A percentile compares a stretch with the other conserved stretches of the same genome.
Conservation (phyloP, 2,888 invertebrate species). For the Euphydryas editha region DNA sequence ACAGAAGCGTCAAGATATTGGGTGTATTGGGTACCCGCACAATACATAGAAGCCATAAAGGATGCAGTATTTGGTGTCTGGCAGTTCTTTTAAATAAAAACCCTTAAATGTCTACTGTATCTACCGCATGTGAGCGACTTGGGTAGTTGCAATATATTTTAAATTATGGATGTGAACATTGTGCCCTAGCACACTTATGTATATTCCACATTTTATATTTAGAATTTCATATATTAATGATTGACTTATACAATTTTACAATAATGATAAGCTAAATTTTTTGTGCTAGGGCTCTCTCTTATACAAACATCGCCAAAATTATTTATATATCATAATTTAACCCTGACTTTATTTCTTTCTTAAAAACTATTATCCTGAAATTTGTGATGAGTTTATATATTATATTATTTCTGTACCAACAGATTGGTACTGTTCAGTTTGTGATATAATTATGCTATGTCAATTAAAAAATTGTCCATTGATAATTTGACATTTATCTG, state of each 20-base stretch:
- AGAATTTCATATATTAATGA: slow-evolving; percentile 36
- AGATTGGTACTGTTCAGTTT: slow-evolving; percentile 56
- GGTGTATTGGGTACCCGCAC: slow-evolving; percentile 97
- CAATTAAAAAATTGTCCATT: slow-evolving; percentile 80
- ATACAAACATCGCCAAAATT: slow-evolving; percentile 24
- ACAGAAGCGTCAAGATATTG: slow-evolving; percentile 96
- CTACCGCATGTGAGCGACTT: slow-evolving; percentile 65
- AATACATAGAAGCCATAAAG: slow-evolving; percentile 95
- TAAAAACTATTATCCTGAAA: slow-evolving; percentile 16
- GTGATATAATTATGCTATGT: slow-evolving; percentile 79
- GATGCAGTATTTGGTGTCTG: slow-evolving; percentile 94
- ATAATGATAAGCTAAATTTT: slow-evolving; percentile 27
- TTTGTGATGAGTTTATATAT: slow-evolving; percentile 18
- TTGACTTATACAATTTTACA: slow-evolving; percentile 35
- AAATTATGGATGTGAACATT: slow-evolving; percentile 51
- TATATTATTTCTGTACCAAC: slow-evolving; percentile 55
- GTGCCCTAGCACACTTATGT: slow-evolving; percentile 42
- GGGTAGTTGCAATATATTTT: slow-evolving; percentile 78
- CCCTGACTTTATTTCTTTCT: slow-evolving; percentile 24
- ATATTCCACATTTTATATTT: slow-evolving; percentile 37
- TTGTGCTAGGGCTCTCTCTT: slow-evolving; percentile 39
- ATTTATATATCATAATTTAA: slow-evolving; percentile 29
- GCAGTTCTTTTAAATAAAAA: slow-evolving; percentile 86
- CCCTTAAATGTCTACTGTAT: slow-evolving; percentile 50
- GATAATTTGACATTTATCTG: slow-evolving; percentile 75